phyloP scores from a whole-genome alignment of 2,888 invertebrate species.

The Thera britannica region DNA sequence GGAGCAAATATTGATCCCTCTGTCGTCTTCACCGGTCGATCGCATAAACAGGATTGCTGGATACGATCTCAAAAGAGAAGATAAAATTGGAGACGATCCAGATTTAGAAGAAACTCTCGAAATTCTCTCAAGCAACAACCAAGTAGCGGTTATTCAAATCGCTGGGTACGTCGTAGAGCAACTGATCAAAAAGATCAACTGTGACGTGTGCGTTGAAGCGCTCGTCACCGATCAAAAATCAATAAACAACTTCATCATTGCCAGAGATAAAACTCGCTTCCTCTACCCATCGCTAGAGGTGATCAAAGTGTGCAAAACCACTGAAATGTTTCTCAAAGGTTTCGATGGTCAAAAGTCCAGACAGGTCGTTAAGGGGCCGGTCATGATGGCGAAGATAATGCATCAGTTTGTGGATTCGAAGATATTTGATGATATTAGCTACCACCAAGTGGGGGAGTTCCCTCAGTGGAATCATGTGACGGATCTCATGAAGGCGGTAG shows the following conservation, averaged over 20 bases:
- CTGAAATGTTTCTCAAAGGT: conserved; percentile 14
- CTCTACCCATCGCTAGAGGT: conserved; percentile 21
- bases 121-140: conserved; percentile 1
- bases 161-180: conserved; percentile 16
- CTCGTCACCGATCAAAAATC: conserved; percentile 12
- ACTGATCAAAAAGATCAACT: conserved; percentile 17
- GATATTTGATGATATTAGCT: conserved; percentile 20
- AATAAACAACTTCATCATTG: conserved; percentile 12
- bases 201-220: conserved; percentile 22
- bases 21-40: conserved; percentile 19
- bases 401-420: conserved; percentile 16
- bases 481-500: conserved; percentile 21
- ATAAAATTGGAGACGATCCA: conserved; percentile 3
- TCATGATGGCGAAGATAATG: conserved; percentile 22
- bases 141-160: conserved; percentile 16
- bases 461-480: conserved; percentile 25
- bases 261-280: conserved; percentile 9
- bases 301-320: conserved; percentile 18
- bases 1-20: conserved; percentile 15
- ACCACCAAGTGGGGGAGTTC: conserved; percentile 23
- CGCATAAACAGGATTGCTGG: conserved; percentile 20
- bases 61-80: not conserved
- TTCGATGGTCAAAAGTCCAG: conserved; percentile 11
- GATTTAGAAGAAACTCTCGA: conserved; percentile 7
- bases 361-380: conserved; percentile 7